Percentiles rank a stretch among this genome's conserved stretches.
These are phyloP conservation scores for Cylindroiulus punctatus DNA, from an alignment of 2,888 invertebrate species.

Conservation along the genomic window DNA sequence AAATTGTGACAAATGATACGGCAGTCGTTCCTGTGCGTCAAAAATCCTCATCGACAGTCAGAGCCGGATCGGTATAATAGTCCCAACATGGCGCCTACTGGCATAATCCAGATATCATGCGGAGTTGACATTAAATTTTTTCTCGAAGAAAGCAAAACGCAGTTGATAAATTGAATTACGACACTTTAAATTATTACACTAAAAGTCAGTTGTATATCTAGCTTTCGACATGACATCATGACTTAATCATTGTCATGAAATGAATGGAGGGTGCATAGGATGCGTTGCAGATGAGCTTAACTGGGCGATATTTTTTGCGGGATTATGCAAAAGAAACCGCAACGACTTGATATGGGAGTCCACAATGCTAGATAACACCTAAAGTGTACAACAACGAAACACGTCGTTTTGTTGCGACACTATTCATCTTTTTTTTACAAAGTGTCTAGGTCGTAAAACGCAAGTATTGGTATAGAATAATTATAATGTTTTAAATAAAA, in stretches of 20 bases:
- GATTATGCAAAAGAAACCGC: slow-evolving; percentile 18
- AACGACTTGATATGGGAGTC: neutral
- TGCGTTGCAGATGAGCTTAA: slow-evolving; percentile 21
- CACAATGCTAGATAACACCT: neutral
- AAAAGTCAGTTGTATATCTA: slow-evolving; percentile 45
- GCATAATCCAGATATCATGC: slow-evolving; percentile 34
- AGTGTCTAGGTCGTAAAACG: no score
- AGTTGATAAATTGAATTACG: slow-evolving; percentile 45
- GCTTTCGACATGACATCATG: slow-evolving; percentile 40
- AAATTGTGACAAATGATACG: slow-evolving; percentile 43
- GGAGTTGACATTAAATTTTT: slow-evolving; percentile 44
- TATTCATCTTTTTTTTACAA: no score
- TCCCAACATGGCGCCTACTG: slow-evolving; percentile 1
- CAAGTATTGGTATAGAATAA: no score
- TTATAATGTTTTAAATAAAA: no score
- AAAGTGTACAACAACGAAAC: neutral
- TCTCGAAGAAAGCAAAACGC: slow-evolving; percentile 8
- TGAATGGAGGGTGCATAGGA: slow-evolving; percentile 1
- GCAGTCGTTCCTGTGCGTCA: neutral
- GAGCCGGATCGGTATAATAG: neutral
- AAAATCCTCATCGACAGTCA: slow-evolving; percentile 11
- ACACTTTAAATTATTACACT: slow-evolving; percentile 47
- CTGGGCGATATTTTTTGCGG: slow-evolving; percentile 16
- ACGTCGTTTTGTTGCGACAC: no score
- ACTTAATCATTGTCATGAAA: slow-evolving; percentile 37